Evolutionary conservation across 2,797 vertebrate genomes (phyloP), one percentile per base, ranked within the genome.

Genomic region (Myioborus melanocephalus): DNA sequence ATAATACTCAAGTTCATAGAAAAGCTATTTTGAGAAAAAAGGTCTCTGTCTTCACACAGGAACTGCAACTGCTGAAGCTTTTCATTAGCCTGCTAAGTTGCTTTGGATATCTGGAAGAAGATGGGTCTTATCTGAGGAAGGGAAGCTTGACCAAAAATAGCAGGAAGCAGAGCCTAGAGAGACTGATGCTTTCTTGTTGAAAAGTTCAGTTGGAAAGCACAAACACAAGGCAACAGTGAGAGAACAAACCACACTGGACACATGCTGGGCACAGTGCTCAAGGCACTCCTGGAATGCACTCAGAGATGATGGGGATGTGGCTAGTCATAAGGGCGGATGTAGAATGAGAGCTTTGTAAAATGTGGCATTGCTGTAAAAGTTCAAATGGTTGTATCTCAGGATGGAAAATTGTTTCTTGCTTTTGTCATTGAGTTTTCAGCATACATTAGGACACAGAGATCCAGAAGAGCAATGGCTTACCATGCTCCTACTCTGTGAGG

Each of bases 261-360:
- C 71, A 73, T 12, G 32, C 8, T 75, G 46, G 83, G 41, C 60
- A 63, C 34, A 73, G 44, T 16, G 69, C 79, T 85, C 34, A 32
- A 60, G 72, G 76, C 69, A 49, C 37, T 50, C 27, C 60, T 77
- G 70, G 76, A 83, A 63, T 41, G 59, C 56, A 22, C 71, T 85
- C 90, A 52, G 37, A 66, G 52, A 66, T 41, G 43, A 37, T 43
- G 79, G 59, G 47, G 55, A 79, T 30, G 27, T 71, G 68, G 60
- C 56, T 34, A 28, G 44, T 44, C 72, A 80, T 19, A 80, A 70
- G 77, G 44, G 57, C 32, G 5, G 8, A 37, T n/a, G 7, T 2
- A 81, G 49, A 88, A 93, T 34, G 65, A 83, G 80, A 81, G 56
- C 79, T 91, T 88, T 90, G 57, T 80, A 91, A 86, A 91, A 88